Evolutionary conservation across 1,140 invertebrate species (phyloP).

Genomic region (Rhagoletis zephyria): DNA sequence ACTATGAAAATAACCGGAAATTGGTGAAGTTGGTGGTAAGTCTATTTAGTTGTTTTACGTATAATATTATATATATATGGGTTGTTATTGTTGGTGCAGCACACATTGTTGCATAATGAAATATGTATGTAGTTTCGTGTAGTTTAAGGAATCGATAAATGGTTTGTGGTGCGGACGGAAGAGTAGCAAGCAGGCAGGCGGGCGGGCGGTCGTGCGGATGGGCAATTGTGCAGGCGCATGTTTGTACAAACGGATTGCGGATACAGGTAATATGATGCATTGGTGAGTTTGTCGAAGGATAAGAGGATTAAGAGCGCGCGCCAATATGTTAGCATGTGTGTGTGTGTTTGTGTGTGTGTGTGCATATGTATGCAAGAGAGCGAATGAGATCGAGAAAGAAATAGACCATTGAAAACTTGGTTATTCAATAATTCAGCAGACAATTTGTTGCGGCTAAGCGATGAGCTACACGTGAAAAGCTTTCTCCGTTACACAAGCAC

Average conservation of each 20-base stretch:
- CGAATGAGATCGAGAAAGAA: background rate
- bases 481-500: background rate
- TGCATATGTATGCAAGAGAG: background rate
- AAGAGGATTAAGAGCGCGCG: too few species aligned
- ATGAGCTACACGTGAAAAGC: background rate
- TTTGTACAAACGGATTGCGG: background rate
- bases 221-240: background rate
- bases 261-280: background rate
- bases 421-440: slow-evolving; percentile 22
- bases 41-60: slow-evolving; percentile 39
- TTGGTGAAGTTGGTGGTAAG: slow-evolving; percentile 53
- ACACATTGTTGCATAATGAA: slow-evolving; percentile 13
- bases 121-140: background rate
- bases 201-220: background rate
- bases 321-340: too few species aligned
- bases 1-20: slow-evolving; percentile 55
- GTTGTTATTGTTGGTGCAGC: slow-evolving; percentile 1
- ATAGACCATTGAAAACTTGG: background rate
- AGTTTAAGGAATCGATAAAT: slow-evolving; percentile 8
- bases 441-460: background rate
- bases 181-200: background rate
- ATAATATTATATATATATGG: background rate
- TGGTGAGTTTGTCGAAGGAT: background rate
- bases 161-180: slow-evolving; percentile 14
- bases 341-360: background rate